These are phyloP conservation scores for Eudasyphora cyanicolor DNA, from an alignment of 2,888 invertebrate species.

Conservation along the genomic window DNA sequence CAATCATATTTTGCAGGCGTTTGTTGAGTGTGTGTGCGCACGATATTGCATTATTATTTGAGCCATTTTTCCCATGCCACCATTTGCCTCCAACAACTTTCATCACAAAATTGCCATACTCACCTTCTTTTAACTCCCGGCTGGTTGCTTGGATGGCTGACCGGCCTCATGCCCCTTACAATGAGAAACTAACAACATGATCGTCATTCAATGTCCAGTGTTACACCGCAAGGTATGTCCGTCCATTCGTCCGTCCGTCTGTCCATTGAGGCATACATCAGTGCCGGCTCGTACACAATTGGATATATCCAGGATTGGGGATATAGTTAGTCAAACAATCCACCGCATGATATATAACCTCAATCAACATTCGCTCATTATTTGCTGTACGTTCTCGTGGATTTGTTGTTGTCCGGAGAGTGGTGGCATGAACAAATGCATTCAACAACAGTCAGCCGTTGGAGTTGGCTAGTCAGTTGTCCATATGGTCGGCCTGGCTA, in stretches of 20 bases:
- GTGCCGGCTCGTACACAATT: background rate
- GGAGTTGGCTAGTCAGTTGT: background rate
- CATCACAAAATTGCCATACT: slow-evolving; percentile 47
- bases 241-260: background rate
- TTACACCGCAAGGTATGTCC: slow-evolving; percentile 42
- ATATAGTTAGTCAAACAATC: slow-evolving; percentile 53
- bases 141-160: too few species aligned
- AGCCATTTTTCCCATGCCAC: slow-evolving; percentile 43
- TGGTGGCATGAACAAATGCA: slow-evolving; percentile 28
- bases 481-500: slow-evolving; percentile 39
- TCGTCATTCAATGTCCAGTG: slow-evolving; percentile 66
- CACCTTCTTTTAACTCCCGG: slow-evolving; percentile 22
- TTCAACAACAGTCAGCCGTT: slow-evolving; percentile 18
- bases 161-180: slow-evolving; percentile 24
- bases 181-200: slow-evolving; percentile 56
- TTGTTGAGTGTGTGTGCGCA: slow-evolving; percentile 10
- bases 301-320: background rate
- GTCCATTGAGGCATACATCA: slow-evolving; percentile 6
- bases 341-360: slow-evolving; percentile 76
- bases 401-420: background rate
- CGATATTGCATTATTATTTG: slow-evolving; percentile 33
- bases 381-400: slow-evolving; percentile 43
- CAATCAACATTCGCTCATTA: slow-evolving; percentile 78
- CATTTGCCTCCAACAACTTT: slow-evolving; percentile 42
- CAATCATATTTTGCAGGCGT: slow-evolving; percentile 43